Evolutionary conservation across 2,113 vertebrate species (phyloP).

Genomic region (Coracopsis vasa): DNA sequence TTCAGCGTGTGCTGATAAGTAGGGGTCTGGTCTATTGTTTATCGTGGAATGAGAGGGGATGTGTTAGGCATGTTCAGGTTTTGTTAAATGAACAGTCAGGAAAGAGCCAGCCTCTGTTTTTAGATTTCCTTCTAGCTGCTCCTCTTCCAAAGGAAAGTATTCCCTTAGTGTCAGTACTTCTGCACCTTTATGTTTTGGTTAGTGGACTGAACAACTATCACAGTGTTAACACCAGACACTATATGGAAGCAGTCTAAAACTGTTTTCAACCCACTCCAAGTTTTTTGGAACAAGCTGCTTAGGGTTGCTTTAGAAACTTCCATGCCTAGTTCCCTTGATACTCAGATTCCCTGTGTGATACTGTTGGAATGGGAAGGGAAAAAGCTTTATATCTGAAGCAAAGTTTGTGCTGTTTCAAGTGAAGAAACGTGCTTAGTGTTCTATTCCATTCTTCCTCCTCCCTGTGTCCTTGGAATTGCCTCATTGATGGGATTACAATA

Average conservation of each 20-base stretch:
- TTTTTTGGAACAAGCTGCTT: neutral
- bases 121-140: neutral
- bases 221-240: neutral
- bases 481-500: neutral
- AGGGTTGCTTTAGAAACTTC: neutral
- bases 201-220: neutral
- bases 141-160: neutral
- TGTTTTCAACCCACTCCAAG: neutral
- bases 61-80: neutral
- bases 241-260: neutral
- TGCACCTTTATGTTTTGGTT: neutral
- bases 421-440: neutral
- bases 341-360: neutral
- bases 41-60: neutral
- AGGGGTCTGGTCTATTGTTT: neutral
- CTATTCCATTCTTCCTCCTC: neutral
- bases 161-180: neutral
- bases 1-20: neutral
- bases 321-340: neutral
- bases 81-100: constrained; percentile 4
- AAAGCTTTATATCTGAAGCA: neutral
- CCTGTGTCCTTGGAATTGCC: neutral
- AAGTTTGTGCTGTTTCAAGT: neutral
- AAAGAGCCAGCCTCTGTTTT: neutral
- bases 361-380: neutral